Evolutionary conservation across 2,888 invertebrate species (phyloP).

Genomic region (Chloroclysta siterata): DNA sequence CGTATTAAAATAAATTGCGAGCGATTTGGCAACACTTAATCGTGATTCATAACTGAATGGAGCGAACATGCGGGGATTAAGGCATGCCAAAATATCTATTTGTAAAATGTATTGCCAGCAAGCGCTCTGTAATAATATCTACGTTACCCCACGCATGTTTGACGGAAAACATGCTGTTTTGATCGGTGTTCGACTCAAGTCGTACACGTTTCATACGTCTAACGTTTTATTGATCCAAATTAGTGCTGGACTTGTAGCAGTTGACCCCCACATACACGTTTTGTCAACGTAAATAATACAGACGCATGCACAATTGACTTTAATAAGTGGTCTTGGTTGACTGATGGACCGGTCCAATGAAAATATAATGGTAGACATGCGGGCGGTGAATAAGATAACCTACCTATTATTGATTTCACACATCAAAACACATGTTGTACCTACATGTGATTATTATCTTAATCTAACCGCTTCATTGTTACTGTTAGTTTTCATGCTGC

Average conservation of each 20-base stretch:
- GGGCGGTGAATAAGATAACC: conserved; percentile 63
- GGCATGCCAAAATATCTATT: conserved; percentile 75
- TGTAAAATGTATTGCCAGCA: conserved; percentile 59
- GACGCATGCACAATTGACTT: conserved; percentile 51
- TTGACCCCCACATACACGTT: conserved; percentile 31
- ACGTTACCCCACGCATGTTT: conserved; percentile 51
- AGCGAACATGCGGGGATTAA: conserved; percentile 74
- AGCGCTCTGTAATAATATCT: conserved; percentile 55
- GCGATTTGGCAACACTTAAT: conserved; percentile 85
- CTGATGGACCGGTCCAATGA: conserved; percentile 54
- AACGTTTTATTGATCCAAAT: conserved; percentile 39
- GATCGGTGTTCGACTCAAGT: conserved; percentile 43
- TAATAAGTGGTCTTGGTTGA: conserved; percentile 54
- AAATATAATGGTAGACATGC: conserved; percentile 62
- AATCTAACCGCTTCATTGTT: conserved; percentile 45
- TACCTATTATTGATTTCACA: conserved; percentile 63
- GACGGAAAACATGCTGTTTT: conserved; percentile 51
- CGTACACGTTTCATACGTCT: conserved; percentile 19
- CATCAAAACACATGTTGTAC: conserved; percentile 58
- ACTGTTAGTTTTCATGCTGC: conserved; percentile 31
- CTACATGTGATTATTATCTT: conserved; percentile 60
- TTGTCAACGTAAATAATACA: conserved; percentile 44
- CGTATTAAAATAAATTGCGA: conserved; percentile 85
- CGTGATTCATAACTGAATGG: conserved; percentile 81
- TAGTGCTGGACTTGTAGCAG: conserved; percentile 35